Evolutionary conservation across 2,113 vertebrate species (phyloP).

Genomic region (Sinocyclocheilus anophthalmus): DNA sequence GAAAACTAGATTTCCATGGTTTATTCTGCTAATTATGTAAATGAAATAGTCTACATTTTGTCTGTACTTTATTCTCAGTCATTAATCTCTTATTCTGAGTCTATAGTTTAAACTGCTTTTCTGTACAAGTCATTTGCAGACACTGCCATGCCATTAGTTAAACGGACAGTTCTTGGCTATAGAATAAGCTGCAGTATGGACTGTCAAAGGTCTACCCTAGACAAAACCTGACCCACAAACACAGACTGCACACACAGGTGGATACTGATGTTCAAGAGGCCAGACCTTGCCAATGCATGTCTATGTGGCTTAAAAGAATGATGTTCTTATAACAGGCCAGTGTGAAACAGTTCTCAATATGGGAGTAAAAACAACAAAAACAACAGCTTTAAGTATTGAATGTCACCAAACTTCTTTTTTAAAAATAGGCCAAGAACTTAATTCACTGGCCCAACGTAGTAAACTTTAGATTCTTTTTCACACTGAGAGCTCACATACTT

Average conservation of each 20-base stretch:
- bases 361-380: background rate
- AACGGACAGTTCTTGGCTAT: background rate
- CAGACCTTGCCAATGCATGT: background rate
- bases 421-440: conserved; percentile 2
- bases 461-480: conserved; percentile 1
- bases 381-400: background rate
- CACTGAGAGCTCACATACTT: background rate
- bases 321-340: background rate
- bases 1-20: too few species aligned
- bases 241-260: background rate
- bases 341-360: background rate
- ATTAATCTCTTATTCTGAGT: background rate
- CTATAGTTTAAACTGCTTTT: background rate
- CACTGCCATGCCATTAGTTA: background rate
- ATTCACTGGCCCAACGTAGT: background rate
- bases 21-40: too few species aligned
- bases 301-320: background rate
- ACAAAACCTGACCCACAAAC: conserved; percentile 11
- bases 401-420: background rate
- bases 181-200: conserved; percentile 1
- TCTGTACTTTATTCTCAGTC: background rate
- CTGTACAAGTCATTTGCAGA: background rate
- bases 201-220: background rate
- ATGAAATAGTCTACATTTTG: background rate
- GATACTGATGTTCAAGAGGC: background rate